Conservation (phyloP, 2,888 invertebrate species). For the Phorcus lineatus region DNA sequence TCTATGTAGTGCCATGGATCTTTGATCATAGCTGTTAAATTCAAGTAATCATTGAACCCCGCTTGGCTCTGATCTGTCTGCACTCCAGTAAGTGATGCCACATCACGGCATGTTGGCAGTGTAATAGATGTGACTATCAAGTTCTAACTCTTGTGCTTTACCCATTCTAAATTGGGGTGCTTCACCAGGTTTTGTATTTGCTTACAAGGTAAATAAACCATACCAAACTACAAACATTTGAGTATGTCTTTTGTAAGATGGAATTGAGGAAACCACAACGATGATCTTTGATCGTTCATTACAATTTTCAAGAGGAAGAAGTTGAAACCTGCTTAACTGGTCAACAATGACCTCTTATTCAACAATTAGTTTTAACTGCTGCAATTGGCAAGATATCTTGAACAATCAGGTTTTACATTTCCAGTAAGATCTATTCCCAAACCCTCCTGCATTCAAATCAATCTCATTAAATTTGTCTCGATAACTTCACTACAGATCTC, state of each 20-base stretch:
- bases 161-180: conserved; percentile 40
- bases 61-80: conserved; percentile 18
- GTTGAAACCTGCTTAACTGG: too few species aligned
- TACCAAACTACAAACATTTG: conserved; percentile 10
- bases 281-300: too few species aligned
- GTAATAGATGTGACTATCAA: conserved; percentile 16
- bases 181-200: conserved; percentile 58
- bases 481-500: too few species aligned
- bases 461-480: too few species aligned
- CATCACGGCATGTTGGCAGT: conserved; percentile 15
- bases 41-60: conserved; percentile 12
- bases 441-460: too few species aligned
- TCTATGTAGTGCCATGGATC: conserved; percentile 18
- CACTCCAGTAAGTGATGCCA: conserved; percentile 5
- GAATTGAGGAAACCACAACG: background rate
- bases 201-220: conserved; percentile 43
- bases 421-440: too few species aligned
- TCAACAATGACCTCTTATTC: too few species aligned
- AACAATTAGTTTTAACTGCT: too few species aligned
- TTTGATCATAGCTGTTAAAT: conserved; percentile 13
- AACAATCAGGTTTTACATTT: too few species aligned
- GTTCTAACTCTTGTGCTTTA: conserved; percentile 41
- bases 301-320: too few species aligned
- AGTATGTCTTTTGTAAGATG: background rate
- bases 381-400: too few species aligned